Evolutionary conservation across 2,113 vertebrate genomes (phyloP).

Genomic region (Chionodraco myersi): DNA sequence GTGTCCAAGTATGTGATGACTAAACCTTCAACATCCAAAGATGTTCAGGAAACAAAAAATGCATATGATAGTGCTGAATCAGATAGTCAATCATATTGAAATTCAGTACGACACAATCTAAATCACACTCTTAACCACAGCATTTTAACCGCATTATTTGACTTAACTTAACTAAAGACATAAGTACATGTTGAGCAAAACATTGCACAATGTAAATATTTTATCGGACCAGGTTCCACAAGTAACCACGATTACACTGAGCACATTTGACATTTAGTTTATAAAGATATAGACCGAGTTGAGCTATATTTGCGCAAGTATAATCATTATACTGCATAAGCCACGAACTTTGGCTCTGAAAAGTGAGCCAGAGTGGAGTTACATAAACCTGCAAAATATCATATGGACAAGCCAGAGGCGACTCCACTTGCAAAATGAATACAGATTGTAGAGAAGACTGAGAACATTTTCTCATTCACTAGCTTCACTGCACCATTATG

Average conservation of each 20-base stretch:
- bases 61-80: background rate
- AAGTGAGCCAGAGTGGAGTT: no score
- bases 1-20: conserved; percentile 41
- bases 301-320: background rate
- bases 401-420: no score
- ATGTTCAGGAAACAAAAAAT: conserved; percentile 21
- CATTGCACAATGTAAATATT: background rate
- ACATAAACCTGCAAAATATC: no score
- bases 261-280: background rate
- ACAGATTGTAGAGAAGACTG: no score
- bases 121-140: background rate
- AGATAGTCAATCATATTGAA: conserved; percentile 29
- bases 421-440: no score
- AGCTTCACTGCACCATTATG: no score
- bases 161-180: background rate
- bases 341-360: no score
- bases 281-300: background rate
- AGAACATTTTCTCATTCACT: no score
- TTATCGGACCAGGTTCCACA: background rate
- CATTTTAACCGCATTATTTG: conserved; percentile 18
- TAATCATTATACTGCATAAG: background rate
- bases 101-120: conserved; percentile 5
- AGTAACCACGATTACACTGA: background rate
- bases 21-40: conserved; percentile 32
- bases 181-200: background rate